Evolutionary conservation across 2,888 invertebrate species (phyloP).

Genomic region (Catocala fraxini): DNA sequence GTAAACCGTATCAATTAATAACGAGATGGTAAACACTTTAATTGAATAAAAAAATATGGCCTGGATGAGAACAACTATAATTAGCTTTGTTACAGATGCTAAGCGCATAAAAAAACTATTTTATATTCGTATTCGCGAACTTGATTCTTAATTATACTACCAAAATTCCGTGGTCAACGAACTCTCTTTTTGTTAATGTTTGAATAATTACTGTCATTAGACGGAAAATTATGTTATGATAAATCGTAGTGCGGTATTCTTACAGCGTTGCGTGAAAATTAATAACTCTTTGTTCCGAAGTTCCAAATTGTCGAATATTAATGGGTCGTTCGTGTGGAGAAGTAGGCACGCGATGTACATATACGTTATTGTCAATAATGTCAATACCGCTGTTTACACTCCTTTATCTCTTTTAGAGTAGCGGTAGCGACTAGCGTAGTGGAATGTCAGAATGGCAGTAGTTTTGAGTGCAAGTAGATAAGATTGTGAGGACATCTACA

Average conservation of each 20-base stretch:
- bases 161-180: conserved; percentile 31
- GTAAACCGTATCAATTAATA: background rate
- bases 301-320: background rate
- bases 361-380: too few relatives aligned
- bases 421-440: too few relatives aligned
- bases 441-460: too few relatives aligned
- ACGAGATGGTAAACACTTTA: background rate
- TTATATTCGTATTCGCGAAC: conserved; percentile 23
- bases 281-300: background rate
- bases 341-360: too few relatives aligned
- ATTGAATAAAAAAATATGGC: background rate
- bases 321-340: background rate
- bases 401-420: too few relatives aligned
- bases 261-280: background rate
- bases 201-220: conserved; percentile 16
- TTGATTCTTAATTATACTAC: conserved; percentile 24
- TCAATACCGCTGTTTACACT: too few relatives aligned
- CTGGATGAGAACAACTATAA: background rate
- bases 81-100: conserved; percentile 21
- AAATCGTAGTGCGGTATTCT: background rate
- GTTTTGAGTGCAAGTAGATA: too few relatives aligned
- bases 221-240: background rate
- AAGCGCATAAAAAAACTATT: conserved; percentile 13
- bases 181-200: conserved; percentile 18
- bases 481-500: too few relatives aligned